Base-by-base conservation (phyloP, 2,797 vertebrate genomes). In the Eospalax fontanierii region DNA sequence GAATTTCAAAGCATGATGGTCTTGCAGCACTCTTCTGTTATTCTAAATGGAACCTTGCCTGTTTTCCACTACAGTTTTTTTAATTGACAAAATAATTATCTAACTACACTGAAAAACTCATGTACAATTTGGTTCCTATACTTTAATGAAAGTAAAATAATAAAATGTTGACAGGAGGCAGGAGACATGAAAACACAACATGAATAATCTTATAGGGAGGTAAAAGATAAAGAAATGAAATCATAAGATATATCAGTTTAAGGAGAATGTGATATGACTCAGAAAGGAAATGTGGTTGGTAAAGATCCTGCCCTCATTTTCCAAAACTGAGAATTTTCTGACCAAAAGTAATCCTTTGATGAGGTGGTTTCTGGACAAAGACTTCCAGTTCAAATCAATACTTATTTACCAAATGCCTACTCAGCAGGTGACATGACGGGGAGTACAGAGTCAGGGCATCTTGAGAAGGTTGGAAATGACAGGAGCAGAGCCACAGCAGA, bases 81-180 rank as follows among this genome's bases (percentile, higher is more conserved):
- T 54, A 81, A 70, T 61, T 71, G 65, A 50, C 33, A 90, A 95
- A 87, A 71, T 61, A 71, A 63, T 89, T 70, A 80, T 50, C 57
- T 28, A 87, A 15, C 38, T 26, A 50, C 33, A 89, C 26, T 57
- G 26, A 96, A 40, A 61, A 54, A 50, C 86, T 74, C 65, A 14
- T 89, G 74, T 73, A 21, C 65, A 93, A 54, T 61, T 83, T 90
- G 33, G 21, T 57, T 71, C 76, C 78, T 68, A 35, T 78, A 35
- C 50, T 92, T 87, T 68, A 84, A 80, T 76, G 43, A 80, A 96
- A 74, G 11, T 63, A 71, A 91, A 82, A 95, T 12, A 83, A 57
- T 61, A 59, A 87, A 87, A 89, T 43, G 2, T 86, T 68, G 57
- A 91, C 80, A 93, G 54, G 33, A 87, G 12, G 30, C 2, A 38